Percentiles rank a stretch among this genome's conserved stretches.
Conservation (phyloP, 2,888 invertebrate genomes). For the Eucera pruinosa region DNA sequence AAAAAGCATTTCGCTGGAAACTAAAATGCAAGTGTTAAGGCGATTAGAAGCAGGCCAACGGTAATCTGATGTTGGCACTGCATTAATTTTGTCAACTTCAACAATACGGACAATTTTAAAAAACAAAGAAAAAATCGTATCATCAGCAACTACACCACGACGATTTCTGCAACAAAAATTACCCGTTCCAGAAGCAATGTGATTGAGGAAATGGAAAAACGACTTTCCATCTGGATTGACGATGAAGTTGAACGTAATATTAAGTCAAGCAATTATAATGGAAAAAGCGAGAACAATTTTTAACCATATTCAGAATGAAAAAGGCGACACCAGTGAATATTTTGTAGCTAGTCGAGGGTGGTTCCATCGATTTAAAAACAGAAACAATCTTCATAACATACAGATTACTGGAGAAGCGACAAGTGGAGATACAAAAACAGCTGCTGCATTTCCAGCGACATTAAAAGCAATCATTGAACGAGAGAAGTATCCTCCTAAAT, state of each 20-base stretch:
- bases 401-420: slow-evolving; percentile 57
- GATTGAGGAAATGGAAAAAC: slow-evolving; percentile 53
- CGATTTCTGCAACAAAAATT: slow-evolving; percentile 44
- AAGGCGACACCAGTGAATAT: slow-evolving; percentile 38
- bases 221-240: slow-evolving; percentile 49
- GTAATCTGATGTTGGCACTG: slow-evolving; percentile 38
- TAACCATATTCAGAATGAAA: slow-evolving; percentile 40
- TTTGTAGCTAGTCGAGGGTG: slow-evolving; percentile 61
- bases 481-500: slow-evolving; percentile 47
- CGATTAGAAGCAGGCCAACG: slow-evolving; percentile 42
- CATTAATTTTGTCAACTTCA: slow-evolving; percentile 50
- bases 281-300: slow-evolving; percentile 49
- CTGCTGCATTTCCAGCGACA: slow-evolving; percentile 48
- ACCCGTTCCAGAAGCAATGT: slow-evolving; percentile 44
- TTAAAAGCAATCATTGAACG: slow-evolving; percentile 57
- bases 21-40: slow-evolving; percentile 44
- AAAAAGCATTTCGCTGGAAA: slow-evolving; percentile 49
- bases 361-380: slow-evolving; percentile 55
- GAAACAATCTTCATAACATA: slow-evolving; percentile 50
- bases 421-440: slow-evolving; percentile 52
- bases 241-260: slow-evolving; percentile 51
- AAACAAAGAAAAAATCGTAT: too few relatives aligned
- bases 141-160: too few relatives aligned
- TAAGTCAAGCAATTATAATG: slow-evolving; percentile 51
- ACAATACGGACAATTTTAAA: slow-evolving; percentile 47